Evolutionary conservation across 1,140 invertebrate species (phyloP).

Genomic region (Saccostrea glomerata): DNA sequence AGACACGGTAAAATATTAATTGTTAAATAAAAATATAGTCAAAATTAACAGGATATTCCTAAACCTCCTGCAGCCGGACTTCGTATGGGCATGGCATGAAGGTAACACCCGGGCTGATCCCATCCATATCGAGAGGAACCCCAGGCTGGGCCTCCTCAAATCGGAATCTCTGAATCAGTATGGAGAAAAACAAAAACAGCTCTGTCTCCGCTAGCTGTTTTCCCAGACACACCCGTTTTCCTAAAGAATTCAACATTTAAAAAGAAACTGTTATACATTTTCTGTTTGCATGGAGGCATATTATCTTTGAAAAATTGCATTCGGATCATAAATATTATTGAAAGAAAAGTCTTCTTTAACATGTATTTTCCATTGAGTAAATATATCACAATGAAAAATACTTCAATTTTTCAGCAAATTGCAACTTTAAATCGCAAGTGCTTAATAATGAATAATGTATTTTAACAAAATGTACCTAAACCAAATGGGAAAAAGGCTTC

Average conservation of each 20-base stretch:
- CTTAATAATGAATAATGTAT: no score
- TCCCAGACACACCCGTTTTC: background rate
- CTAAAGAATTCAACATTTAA: background rate
- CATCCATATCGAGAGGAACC: background rate
- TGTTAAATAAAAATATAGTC: no score
- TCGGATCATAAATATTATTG: background rate
- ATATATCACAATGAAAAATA: background rate
- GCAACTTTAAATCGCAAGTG: background rate
- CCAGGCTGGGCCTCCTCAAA: background rate
- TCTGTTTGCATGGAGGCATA: background rate
- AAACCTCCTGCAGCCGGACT: background rate
- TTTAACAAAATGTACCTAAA: background rate
- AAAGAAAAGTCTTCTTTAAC: background rate
- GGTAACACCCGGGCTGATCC: background rate
- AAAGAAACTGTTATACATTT: background rate
- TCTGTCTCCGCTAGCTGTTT: background rate
- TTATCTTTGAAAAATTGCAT: background rate
- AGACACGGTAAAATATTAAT: background rate
- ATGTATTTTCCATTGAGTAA: background rate
- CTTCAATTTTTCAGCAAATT: background rate
- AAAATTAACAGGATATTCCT: background rate
- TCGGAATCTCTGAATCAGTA: background rate
- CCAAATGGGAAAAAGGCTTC: conserved; percentile 35
- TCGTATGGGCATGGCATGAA: background rate
- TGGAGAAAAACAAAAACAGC: background rate